phyloP scores from a whole-genome alignment of 2,888 invertebrate genomes.

The Laspeyria flexula region DNA sequence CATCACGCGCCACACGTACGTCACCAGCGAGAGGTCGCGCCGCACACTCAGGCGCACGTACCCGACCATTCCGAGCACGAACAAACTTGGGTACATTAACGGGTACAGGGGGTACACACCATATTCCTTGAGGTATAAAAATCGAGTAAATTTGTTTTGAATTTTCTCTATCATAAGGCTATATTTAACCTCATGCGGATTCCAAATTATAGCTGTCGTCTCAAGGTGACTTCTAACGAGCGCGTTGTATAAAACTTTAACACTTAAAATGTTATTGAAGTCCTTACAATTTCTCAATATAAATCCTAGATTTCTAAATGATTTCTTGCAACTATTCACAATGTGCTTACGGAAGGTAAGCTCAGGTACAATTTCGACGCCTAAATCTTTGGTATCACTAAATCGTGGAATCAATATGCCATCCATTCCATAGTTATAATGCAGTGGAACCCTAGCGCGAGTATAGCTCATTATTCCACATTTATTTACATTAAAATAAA shows the following conservation, averaged over 20 bases:
- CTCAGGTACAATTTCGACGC: not conserved
- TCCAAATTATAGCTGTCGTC: not conserved
- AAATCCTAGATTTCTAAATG: not conserved
- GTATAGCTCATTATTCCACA: not conserved
- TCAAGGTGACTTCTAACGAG: not conserved
- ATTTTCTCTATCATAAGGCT: not conserved
- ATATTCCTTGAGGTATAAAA: not conserved
- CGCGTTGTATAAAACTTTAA: not conserved
- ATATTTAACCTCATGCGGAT: conserved; percentile 1
- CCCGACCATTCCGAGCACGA: conserved; percentile 3
- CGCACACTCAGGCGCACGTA: not conserved
- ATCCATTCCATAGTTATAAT: not conserved
- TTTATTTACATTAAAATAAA: not conserved
- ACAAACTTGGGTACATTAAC: not conserved
- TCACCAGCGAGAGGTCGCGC: not conserved
- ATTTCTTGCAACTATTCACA: not conserved
- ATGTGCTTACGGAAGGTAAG: not conserved
- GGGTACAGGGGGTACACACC: not conserved
- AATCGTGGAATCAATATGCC: not conserved
- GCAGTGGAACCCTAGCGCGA: not conserved
- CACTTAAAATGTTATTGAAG: not conserved
- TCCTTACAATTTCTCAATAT: not conserved
- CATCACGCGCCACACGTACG: not conserved
- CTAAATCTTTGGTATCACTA: not conserved
- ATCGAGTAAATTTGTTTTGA: not conserved